Evolutionary conservation across 2,113 vertebrate species (phyloP).

Genomic region (Pollachius pollachius): DNA sequence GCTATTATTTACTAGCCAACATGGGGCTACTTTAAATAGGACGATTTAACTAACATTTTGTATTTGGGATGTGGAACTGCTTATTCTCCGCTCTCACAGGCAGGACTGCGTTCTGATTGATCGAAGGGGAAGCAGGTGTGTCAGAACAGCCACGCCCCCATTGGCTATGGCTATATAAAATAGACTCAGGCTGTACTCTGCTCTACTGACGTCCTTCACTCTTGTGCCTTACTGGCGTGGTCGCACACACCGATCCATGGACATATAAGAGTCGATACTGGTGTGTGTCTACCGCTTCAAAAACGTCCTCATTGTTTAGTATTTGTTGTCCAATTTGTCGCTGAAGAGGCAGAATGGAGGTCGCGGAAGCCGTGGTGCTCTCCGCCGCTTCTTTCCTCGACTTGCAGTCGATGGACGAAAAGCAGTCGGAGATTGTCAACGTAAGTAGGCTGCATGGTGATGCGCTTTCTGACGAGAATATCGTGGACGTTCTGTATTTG

Average conservation of each 20-base stretch:
- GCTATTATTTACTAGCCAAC: no score
- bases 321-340: no score
- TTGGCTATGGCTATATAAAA: not conserved
- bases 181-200: slow-evolving; percentile 31
- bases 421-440: slow-evolving; percentile 55
- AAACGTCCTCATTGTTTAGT: no score
- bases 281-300: no score
- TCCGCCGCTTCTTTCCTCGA: slow-evolving; percentile 50
- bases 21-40: no score
- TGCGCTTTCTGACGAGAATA: not conserved
- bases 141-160: slow-evolving; percentile 39
- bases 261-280: no score
- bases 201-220: no score
- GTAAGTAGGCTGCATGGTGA: slow-evolving; percentile 60
- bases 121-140: not conserved
- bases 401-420: slow-evolving; percentile 53
- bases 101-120: not conserved
- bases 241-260: no score
- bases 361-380: slow-evolving; percentile 13
- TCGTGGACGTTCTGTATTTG: no score
- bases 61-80: not conserved
- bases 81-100: not conserved
- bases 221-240: no score
- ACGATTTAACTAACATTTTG: no score
- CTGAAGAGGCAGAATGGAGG: slow-evolving; percentile 44